Base-by-base conservation (phyloP, 2,113 vertebrate species). In the Calidris pugnax region DNA sequence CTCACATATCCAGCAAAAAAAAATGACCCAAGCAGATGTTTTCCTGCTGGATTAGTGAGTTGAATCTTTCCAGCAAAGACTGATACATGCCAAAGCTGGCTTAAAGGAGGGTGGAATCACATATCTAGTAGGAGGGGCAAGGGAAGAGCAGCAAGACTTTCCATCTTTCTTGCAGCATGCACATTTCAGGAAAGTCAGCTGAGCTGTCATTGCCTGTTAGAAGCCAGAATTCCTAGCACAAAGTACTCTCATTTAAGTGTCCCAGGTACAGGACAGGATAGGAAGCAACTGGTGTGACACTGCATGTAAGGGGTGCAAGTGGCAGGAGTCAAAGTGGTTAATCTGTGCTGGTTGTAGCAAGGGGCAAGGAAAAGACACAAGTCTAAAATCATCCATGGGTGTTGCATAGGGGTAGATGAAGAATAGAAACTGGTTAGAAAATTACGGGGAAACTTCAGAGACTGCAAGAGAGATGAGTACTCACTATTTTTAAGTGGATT, bases 401-500 rank as follows among this genome's bases (percentile, higher is more conserved):
- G n/a, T 50, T 66, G n/a, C 28, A 48, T 0, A 63, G 51, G 32
- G 50, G 20, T 30, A 14, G 27, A 55, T 5, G 15, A 50, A 27
- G 23, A 90, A 63, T 22, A 27, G 19, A 92, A 81, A 51, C 51
- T 22, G 69, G 6, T n/a, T 41, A 16, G 67, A 23, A 3, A 59
- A 26, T 73, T 5, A 5, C 20, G 23, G 7, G 7, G 23, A 67
- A 93, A 30, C n/a, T 72, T 86, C 20, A 79, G 57, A 41, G 35
- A 66, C 15, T 27, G 13, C 43, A 81, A 60, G 17, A 10, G 26
- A 83, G 28, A 47, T 10, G 7, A 69, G 14, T 90, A 98, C 97
- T 98, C 89, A 98, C 97, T 96, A 7, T 97, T 97, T 63, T 5
- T 9, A 95, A 96, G 76, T 14, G 95, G 97, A 0, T 3, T 23